phyloP scores from a whole-genome alignment of 2,797 vertebrate species.

The Serranus cabrilla region DNA sequence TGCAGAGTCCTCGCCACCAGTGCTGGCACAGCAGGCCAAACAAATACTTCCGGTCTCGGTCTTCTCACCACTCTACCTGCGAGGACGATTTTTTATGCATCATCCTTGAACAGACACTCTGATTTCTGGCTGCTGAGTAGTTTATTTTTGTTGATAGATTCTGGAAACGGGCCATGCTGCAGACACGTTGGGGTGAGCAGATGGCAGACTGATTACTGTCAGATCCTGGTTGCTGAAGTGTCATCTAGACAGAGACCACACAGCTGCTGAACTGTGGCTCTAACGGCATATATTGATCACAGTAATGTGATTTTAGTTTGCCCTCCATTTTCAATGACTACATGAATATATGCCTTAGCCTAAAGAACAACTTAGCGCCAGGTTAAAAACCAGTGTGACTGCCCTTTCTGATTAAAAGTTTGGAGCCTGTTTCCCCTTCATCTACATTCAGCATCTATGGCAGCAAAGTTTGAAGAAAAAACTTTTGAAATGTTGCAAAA shows the following conservation, averaged over 20 bases:
- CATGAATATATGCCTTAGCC: background rate
- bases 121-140: slow-evolving; percentile 33
- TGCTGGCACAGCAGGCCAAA: slow-evolving; percentile 25
- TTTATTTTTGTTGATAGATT: slow-evolving; percentile 40
- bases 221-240: slow-evolving; percentile 38
- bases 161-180: slow-evolving; percentile 19
- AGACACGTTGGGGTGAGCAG: slow-evolving; percentile 28
- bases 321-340: background rate
- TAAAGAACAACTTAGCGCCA: background rate
- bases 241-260: slow-evolving; percentile 37
- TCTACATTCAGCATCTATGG: too few relatives aligned
- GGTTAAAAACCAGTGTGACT: background rate
- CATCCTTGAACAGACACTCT: slow-evolving; percentile 31
- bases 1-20: slow-evolving; percentile 31
- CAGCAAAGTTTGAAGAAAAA: too few relatives aligned
- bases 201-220: slow-evolving; percentile 46
- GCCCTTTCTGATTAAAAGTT: background rate
- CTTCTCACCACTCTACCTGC: slow-evolving; percentile 31
- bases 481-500: too few relatives aligned
- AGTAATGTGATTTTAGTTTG: background rate
- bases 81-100: slow-evolving; percentile 23
- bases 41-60: slow-evolving; percentile 11
- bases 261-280: slow-evolving; percentile 10
- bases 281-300: background rate
- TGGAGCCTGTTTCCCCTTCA: background rate